Conservation (phyloP, 2,113 vertebrate genomes). For the Melanostigma gelatinosum region DNA sequence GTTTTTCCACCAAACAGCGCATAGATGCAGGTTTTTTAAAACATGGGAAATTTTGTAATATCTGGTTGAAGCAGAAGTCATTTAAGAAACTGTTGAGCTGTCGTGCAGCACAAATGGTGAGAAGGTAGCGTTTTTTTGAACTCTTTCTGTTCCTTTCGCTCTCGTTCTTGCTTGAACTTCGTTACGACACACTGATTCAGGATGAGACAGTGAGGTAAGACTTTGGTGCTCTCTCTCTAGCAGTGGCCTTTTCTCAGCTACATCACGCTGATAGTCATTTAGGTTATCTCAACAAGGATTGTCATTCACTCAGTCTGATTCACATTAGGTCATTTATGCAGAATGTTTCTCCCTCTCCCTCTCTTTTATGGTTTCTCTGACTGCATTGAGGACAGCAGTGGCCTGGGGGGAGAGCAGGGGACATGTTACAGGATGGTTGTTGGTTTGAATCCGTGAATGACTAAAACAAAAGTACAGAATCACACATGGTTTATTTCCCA, state of each 20-base stretch:
- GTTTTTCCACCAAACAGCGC: not conserved
- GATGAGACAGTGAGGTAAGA: not conserved
- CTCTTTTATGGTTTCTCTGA: not conserved
- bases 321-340: conserved; percentile 22
- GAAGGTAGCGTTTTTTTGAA: not conserved
- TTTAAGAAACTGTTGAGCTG: not conserved
- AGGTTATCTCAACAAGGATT: conserved; percentile 49
- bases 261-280: conserved; percentile 50
- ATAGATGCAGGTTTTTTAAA: not conserved
- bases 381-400: not conserved
- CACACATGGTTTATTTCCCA: not conserved
- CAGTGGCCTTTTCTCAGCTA: not conserved
- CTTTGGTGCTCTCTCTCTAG: not conserved
- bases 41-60: not conserved
- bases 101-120: not conserved
- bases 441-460: not conserved
- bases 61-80: not conserved
- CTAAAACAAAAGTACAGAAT: not conserved
- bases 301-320: conserved; percentile 16
- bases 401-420: not conserved
- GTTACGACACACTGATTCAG: not conserved
- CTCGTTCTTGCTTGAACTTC: not conserved
- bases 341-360: not conserved
- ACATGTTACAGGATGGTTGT: not conserved
- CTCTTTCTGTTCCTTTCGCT: not conserved